Evolutionary conservation across 2,113 vertebrate species (phyloP).

Genomic region (Tragelaphus buxtoni): DNA sequence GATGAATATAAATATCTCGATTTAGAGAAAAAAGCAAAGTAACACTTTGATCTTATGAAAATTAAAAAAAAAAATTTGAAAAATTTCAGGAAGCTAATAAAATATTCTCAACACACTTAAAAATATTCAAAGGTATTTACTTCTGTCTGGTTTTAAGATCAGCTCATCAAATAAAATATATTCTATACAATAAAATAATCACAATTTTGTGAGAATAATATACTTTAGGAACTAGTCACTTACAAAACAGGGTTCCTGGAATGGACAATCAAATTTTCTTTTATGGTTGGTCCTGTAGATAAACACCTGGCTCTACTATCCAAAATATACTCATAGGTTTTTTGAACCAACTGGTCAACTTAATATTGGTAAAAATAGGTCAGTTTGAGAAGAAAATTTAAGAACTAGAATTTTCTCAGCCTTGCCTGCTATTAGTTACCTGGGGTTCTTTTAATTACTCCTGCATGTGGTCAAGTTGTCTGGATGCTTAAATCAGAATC

Average conservation of each 20-base stretch:
- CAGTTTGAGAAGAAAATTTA: background rate
- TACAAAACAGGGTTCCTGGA: background rate
- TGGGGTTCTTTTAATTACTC: background rate
- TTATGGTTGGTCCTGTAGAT: background rate
- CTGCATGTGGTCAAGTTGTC: background rate
- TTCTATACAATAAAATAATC: background rate
- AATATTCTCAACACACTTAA: constrained; percentile 30
- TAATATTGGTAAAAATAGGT: background rate
- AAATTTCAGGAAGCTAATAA: constrained; percentile 1
- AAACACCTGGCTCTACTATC: background rate
- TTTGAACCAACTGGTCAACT: background rate
- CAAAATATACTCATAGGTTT: background rate
- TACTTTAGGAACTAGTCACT: background rate
- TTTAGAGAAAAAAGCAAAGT: background rate
- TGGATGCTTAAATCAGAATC: background rate
- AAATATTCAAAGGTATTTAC: constrained; percentile 25
- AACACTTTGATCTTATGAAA: constrained; percentile 35
- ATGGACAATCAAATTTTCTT: background rate
- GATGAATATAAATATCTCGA: background rate
- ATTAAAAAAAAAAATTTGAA: background rate
- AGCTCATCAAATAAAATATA: background rate
- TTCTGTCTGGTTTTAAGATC: background rate
- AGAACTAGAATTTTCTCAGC: background rate
- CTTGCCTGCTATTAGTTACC: background rate
- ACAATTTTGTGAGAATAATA: constrained; percentile 19